A percentile compares a stretch with the other conserved stretches of the same genome.
These are phyloP conservation scores for Tautogolabrus adspersus DNA, from an alignment of 2,113 vertebrate genomes.

Conservation along the genomic window DNA sequence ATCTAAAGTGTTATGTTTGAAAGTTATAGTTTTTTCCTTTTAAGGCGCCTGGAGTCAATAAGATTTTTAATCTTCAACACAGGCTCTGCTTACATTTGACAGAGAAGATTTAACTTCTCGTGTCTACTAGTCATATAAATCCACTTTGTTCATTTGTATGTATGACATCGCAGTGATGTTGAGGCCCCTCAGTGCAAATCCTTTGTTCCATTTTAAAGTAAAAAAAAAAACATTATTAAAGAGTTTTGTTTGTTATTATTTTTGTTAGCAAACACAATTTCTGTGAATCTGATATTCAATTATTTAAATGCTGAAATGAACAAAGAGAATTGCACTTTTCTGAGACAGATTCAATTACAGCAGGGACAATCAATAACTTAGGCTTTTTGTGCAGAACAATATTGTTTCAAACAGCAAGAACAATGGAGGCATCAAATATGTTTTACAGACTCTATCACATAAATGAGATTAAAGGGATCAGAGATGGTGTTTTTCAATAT, in stretches of 20 bases:
- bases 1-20: slow-evolving; percentile 1
- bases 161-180: slow-evolving; percentile 11
- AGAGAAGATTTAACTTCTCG: background rate
- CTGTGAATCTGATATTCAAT: slow-evolving; percentile 59
- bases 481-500: slow-evolving; percentile 86
- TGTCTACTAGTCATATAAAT: slow-evolving; percentile 39
- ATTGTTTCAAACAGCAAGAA: slow-evolving; percentile 84
- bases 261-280: slow-evolving; percentile 57
- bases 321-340: slow-evolving; percentile 73
- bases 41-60: too few species aligned
- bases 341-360: slow-evolving; percentile 78
- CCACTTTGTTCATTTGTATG: slow-evolving; percentile 7
- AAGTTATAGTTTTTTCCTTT: background rate
- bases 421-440: slow-evolving; percentile 83
- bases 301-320: slow-evolving; percentile 78
- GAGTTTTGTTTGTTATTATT: slow-evolving; percentile 39
- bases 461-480: slow-evolving; percentile 81
- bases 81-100: slow-evolving; percentile 16
- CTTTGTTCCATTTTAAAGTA: slow-evolving; percentile 24
- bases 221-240: slow-evolving; percentile 28
- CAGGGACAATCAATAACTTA: slow-evolving; percentile 80
- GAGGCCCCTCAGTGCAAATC: background rate
- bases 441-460: slow-evolving; percentile 79
- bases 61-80: too few species aligned
- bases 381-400: slow-evolving; percentile 84